Percentiles rank a stretch among this genome's conserved stretches.
Conservation (phyloP, 2,888 invertebrate genomes). For the Scaptomyza caliginosa region DNA sequence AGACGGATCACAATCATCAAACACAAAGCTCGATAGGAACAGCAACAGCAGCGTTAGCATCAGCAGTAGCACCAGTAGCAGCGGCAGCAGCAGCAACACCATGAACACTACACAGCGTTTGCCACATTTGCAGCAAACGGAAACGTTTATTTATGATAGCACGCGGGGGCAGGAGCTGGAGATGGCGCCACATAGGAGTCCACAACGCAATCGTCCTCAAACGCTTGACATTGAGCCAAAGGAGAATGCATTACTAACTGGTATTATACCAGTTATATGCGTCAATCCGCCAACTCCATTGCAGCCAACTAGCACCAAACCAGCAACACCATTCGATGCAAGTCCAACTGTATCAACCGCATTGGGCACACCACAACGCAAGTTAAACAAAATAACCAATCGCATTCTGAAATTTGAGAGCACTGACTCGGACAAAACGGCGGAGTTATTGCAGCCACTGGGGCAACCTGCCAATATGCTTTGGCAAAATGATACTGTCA, state of each 20-base stretch:
- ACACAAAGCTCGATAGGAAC: neutral
- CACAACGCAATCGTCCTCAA: slow-evolving; percentile 50
- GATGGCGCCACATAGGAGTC: neutral
- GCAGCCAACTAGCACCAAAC: slow-evolving; percentile 1
- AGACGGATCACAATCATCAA: neutral
- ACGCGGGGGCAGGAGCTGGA: slow-evolving; percentile 21
- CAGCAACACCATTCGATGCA: neutral
- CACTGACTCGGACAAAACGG: neutral
- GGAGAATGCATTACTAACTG: slow-evolving; percentile 1
- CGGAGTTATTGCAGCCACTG: neutral
- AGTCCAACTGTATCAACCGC: neutral
- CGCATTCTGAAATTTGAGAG: slow-evolving; percentile 51
- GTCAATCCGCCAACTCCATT: slow-evolving; percentile 81
- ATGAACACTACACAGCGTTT: slow-evolving; percentile 38
- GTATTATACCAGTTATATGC: slow-evolving; percentile 74
- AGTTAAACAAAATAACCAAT: slow-evolving; percentile 43
- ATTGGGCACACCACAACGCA: slow-evolving; percentile 23
- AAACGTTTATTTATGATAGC: slow-evolving; percentile 81
- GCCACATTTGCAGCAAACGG: slow-evolving; percentile 74
- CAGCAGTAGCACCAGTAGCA: neutral
- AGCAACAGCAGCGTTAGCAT: neutral
- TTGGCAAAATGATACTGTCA: slow-evolving; percentile 25
- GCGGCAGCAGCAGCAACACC: slow-evolving; percentile 6
- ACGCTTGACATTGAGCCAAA: slow-evolving; percentile 31
- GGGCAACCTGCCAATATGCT: slow-evolving; percentile 2